phyloP scores from a whole-genome alignment of 2,888 invertebrate genomes.

The Cabera pusaria region DNA sequence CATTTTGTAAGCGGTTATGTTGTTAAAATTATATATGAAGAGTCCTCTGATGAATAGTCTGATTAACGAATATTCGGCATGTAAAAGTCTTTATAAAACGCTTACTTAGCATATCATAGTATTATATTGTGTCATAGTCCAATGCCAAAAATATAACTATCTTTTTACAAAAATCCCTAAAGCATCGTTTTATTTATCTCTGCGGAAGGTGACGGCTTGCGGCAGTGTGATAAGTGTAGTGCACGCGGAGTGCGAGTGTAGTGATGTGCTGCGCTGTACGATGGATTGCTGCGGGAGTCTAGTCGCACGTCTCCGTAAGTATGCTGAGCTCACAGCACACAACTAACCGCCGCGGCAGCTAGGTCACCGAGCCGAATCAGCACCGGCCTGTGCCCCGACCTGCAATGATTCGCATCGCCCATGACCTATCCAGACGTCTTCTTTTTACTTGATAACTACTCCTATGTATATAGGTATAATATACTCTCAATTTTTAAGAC shows the following conservation, averaged over 20 bases:
- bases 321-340: constrained; percentile 1
- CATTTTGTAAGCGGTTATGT: constrained; percentile 81
- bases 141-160: constrained; percentile 84
- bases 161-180: constrained; percentile 82
- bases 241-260: not conserved
- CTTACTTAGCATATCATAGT: constrained; percentile 84
- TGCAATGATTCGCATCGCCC: no score
- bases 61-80: constrained; percentile 83
- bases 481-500: no score
- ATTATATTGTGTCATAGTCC: constrained; percentile 84
- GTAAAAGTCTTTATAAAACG: constrained; percentile 84
- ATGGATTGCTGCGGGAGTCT: no score
- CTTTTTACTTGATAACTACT: no score
- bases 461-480: no score
- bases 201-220: constrained; percentile 24
- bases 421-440: no score
- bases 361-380: no score
- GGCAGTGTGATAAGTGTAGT: constrained; percentile 13
- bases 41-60: constrained; percentile 83
- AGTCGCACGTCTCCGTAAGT: constrained; percentile 1
- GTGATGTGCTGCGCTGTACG: constrained; percentile 12
- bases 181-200: constrained; percentile 76
- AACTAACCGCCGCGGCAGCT: no score
- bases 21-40: constrained; percentile 82
- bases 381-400: no score